These are phyloP conservation scores for Takifugu rubripes DNA, from an alignment of 2,797 vertebrate species.

Conservation along the genomic window DNA sequence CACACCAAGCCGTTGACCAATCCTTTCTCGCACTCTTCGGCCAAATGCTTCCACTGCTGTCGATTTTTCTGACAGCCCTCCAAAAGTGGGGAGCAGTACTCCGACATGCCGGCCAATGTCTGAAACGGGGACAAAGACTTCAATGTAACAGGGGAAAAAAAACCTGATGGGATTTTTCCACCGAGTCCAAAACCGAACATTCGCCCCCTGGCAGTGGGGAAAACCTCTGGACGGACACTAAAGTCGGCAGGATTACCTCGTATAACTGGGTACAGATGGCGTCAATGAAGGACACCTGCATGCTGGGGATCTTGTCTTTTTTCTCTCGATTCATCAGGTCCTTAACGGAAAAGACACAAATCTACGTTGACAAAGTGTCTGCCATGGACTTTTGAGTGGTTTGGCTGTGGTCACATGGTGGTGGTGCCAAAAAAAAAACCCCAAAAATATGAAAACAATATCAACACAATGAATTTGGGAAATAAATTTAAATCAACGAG, in stretches of 20 bases:
- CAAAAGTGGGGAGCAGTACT: slow-evolving; percentile 87
- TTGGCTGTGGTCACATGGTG: no score
- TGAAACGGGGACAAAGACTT: slow-evolving; percentile 50
- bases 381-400: no score
- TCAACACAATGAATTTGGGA: no score
- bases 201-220: background rate
- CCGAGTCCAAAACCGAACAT: background rate
- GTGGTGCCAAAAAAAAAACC: no score
- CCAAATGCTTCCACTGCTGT: slow-evolving; percentile 89
- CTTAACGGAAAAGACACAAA: slow-evolving; percentile 59
- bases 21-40: slow-evolving; percentile 86
- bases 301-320: slow-evolving; percentile 95
- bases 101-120: slow-evolving; percentile 86
- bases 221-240: no score
- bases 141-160: no score
- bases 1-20: slow-evolving; percentile 77
- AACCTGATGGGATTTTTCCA: no score
- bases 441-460: background rate
- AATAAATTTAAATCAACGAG: no score
- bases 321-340: slow-evolving; percentile 99
- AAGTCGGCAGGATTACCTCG: slow-evolving; percentile 77
- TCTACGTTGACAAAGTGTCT: no score
- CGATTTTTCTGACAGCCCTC: slow-evolving; percentile 93
- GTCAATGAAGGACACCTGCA: slow-evolving; percentile 99
- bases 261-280: slow-evolving; percentile 94